A percentile compares a stretch with the other conserved stretches of the same genome.
phyloP scores from a whole-genome alignment of 2,888 invertebrate genomes.

The Plemyria rubiginata region DNA sequence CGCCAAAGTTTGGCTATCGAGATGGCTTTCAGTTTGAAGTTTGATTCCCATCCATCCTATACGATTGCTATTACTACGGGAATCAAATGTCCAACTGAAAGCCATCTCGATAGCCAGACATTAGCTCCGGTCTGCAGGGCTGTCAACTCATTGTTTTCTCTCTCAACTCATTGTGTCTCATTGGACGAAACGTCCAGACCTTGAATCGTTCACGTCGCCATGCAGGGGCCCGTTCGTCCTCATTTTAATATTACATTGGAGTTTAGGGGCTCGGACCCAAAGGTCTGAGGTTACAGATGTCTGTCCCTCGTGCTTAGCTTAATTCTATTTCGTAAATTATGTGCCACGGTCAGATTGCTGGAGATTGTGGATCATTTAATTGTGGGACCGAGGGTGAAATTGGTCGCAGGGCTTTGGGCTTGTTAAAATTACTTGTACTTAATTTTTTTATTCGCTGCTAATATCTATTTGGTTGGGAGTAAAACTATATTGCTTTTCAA shows the following conservation, averaged over 20 bases:
- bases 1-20: no score
- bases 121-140: no score
- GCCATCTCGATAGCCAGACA: no score
- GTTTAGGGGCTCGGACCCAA: constrained; percentile 27
- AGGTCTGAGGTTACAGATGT: constrained; percentile 36
- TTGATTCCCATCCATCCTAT: no score
- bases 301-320: constrained; percentile 36
- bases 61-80: no score
- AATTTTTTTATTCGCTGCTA: neutral
- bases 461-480: neutral
- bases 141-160: no score
- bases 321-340: constrained; percentile 39
- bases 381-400: constrained; percentile 16
- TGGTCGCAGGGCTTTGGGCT: constrained; percentile 4
- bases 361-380: constrained; percentile 33
- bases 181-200: no score
- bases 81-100: no score
- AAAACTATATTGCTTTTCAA: no score
- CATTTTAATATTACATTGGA: constrained; percentile 41
- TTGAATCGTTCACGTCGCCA: neutral
- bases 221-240: constrained; percentile 23
- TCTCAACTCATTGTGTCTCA: no score
- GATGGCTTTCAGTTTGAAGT: no score
- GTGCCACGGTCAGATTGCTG: constrained; percentile 34
- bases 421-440: neutral